Base-by-base conservation (phyloP, 2,113 vertebrate species). In the Syrrhaptes paradoxus region DNA sequence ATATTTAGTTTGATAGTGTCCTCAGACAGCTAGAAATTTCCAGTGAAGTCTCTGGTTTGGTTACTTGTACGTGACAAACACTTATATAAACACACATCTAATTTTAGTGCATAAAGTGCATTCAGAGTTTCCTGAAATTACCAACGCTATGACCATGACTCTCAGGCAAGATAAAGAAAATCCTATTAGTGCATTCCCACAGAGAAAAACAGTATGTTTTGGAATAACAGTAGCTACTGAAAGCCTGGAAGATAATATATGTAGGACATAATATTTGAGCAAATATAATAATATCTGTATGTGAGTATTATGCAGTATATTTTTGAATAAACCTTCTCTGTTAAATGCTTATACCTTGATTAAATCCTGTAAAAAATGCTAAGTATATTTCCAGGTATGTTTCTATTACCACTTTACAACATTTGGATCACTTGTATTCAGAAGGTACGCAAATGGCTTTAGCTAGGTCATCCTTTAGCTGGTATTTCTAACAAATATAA, bases 401-500 rank as follows among this genome's bases (percentile, higher is more conserved):
- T 87, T 95, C 31, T 62, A 9, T 86, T 73, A 51, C 29, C 45
- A 41, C 7, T 79, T 82, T 52, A 38, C 46, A 79, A 70, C 52
- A 45, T 78, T 15, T 57, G 31, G 43, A 85, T 62, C 5, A 3
- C 29, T 88, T 87, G 9, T 66, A 45, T 81, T 71, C 62, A 57
- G 54, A 82, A 78, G 13, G n/a, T 49, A 57, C 68, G 61, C 19
- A 94, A 91, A 79, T 58, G n/a, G 13, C 25, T 87, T 88, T 65
- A 88, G 87, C 66, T 68, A 34, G 89, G 62, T 95, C 81, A 72
- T 86, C 17, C 48, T 95, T 86, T 74, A 90, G 36, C 62, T 80
- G 67, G 16, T 85, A 67, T 81, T 95, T 91, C 45, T 71, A 80
- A 87, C 51, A 89, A 80, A 68, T 41, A 57, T 6, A 77, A 61